A percentile compares a stretch with the other conserved stretches of the same genome.
These are phyloP conservation scores for Paradoxurus hermaphroditus DNA, from an alignment of 2,113 vertebrate genomes.

Conservation along the genomic window DNA sequence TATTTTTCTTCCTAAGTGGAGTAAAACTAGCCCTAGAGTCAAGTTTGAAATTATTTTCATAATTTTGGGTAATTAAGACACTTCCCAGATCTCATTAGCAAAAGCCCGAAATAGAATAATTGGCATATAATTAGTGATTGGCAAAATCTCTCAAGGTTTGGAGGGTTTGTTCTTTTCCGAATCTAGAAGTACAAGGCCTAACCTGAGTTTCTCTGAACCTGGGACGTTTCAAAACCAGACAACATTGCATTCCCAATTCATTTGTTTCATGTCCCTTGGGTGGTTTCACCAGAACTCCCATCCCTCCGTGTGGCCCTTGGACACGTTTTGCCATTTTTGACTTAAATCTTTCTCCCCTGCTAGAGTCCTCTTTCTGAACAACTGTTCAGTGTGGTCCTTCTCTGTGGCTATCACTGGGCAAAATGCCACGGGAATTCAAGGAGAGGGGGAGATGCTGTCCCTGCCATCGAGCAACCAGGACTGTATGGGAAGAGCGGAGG, in stretches of 20 bases:
- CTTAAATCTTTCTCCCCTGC: neutral
- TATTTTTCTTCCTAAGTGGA: slow-evolving; percentile 80
- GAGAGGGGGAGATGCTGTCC: neutral
- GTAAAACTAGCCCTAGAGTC: slow-evolving; percentile 86
- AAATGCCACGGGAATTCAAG: neutral
- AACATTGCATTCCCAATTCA: neutral
- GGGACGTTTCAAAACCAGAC: slow-evolving; percentile 10
- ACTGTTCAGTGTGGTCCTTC: neutral
- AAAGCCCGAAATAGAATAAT: slow-evolving; percentile 84
- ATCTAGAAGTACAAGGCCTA: slow-evolving; percentile 32
- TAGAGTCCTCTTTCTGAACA: neutral
- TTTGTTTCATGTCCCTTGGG: neutral
- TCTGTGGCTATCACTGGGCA: neutral
- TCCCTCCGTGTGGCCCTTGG: neutral
- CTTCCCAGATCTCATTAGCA: slow-evolving; percentile 86
- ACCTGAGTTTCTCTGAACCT: slow-evolving; percentile 32
- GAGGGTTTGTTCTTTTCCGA: slow-evolving; percentile 73
- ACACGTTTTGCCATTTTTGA: neutral
- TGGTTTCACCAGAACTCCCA: neutral
- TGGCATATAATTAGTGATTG: slow-evolving; percentile 80
- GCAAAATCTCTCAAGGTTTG: slow-evolving; percentile 76
- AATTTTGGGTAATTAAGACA: slow-evolving; percentile 82
- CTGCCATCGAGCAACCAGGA: neutral
- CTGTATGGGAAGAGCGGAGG: neutral
- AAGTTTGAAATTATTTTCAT: slow-evolving; percentile 84